phyloP scores from a whole-genome alignment of 2,113 vertebrate genomes.

The Corythaixoides concolor region DNA sequence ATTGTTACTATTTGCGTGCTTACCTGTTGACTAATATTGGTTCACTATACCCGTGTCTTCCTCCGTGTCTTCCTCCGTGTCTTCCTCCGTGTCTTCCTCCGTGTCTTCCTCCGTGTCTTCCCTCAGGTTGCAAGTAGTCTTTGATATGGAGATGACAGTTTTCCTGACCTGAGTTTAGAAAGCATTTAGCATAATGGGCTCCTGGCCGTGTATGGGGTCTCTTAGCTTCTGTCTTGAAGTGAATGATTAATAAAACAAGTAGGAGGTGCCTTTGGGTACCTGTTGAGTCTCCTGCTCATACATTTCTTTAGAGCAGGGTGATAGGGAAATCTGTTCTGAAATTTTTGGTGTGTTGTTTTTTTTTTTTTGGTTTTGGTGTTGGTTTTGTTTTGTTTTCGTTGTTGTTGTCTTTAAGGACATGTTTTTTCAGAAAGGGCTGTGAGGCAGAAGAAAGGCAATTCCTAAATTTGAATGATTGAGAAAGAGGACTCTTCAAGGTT shows the following conservation, averaged over 20 bases:
- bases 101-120: neutral
- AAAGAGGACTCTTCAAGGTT: neutral
- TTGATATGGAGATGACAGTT: neutral
- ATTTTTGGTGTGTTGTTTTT: neutral
- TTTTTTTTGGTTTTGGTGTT: neutral
- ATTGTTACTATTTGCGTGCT: neutral
- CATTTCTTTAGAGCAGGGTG: neutral
- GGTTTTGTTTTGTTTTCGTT: neutral
- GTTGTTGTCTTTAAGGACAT: neutral
- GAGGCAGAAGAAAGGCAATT: neutral
- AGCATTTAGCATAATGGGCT: neutral
- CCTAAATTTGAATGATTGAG: neutral
- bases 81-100: neutral
- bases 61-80: neutral
- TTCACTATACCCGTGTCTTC: neutral
- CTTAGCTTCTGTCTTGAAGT: neutral
- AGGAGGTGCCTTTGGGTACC: neutral
- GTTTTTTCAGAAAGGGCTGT: neutral
- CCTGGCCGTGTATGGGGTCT: neutral
- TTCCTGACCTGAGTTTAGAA: neutral
- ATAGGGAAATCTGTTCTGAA: neutral
- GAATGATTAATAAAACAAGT: neutral
- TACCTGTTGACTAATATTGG: neutral
- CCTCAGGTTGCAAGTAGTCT: neutral
- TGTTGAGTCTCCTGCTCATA: neutral